Conservation (phyloP, 2,888 invertebrate genomes). For the Macrophya alboannulata region DNA sequence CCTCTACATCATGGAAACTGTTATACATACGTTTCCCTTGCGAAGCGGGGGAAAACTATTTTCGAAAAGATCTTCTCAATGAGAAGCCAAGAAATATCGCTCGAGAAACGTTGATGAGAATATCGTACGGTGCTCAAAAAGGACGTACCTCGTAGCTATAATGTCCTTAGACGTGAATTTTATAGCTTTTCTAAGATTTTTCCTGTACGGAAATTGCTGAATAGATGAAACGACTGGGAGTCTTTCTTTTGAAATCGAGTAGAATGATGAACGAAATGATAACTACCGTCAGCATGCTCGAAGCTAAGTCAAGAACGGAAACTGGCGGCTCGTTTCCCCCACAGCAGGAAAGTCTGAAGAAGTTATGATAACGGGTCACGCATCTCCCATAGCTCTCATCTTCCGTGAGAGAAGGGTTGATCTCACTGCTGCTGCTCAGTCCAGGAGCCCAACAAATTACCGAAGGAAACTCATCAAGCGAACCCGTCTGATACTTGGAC, state of each 20-base stretch:
- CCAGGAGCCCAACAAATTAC: constrained; percentile 51
- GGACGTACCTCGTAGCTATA: too few relatives aligned
- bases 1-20: neutral
- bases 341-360: constrained; percentile 31
- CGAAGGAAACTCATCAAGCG: constrained; percentile 53
- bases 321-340: constrained; percentile 16
- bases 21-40: constrained; percentile 2
- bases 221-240: neutral
- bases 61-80: neutral
- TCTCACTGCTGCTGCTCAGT: constrained; percentile 12
- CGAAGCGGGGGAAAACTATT: neutral
- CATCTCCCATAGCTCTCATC: constrained; percentile 51
- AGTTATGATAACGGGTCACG: constrained; percentile 56
- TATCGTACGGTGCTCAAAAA: neutral
- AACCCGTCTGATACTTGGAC: constrained; percentile 50
- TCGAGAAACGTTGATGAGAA: neutral
- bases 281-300: constrained; percentile 3
- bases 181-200: neutral
- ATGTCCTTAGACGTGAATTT: neutral
- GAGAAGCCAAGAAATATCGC: neutral
- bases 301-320: neutral
- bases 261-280: neutral
- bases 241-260: constrained; percentile 10
- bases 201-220: too few relatives aligned
- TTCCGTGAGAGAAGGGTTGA: constrained; percentile 44